Percentiles rank a stretch among this genome's conserved stretches.
phyloP scores from a whole-genome alignment of 2,888 invertebrate genomes.

The Epinotia demarniana region DNA sequence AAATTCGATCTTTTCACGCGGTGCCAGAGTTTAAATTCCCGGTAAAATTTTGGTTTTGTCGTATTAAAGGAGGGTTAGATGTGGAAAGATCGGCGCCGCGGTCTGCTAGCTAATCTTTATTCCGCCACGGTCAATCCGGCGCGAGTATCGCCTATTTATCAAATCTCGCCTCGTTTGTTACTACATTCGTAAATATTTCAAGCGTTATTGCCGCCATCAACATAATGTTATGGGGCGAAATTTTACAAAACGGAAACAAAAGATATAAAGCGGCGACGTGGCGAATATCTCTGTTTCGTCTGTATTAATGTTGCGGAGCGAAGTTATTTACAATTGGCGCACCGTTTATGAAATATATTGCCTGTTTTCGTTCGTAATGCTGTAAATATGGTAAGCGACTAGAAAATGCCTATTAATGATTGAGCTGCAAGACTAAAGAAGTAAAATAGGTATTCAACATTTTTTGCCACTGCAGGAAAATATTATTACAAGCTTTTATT shows the following conservation, averaged over 20 bases:
- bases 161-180: conserved; percentile 76
- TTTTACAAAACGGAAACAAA: conserved; percentile 82
- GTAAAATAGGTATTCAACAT: neutral
- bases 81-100: conserved; percentile 46
- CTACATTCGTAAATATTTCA: conserved; percentile 84
- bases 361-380: conserved; percentile 48
- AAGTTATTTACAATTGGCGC: conserved; percentile 66
- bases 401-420: neutral
- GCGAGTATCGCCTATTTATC: conserved; percentile 76
- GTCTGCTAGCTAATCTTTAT: conserved; percentile 67
- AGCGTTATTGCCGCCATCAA: conserved; percentile 82
- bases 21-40: neutral
- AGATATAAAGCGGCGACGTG: conserved; percentile 79
- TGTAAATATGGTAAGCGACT: conserved; percentile 48
- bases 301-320: conserved; percentile 70
- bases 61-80: neutral
- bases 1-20: neutral
- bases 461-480: too few relatives aligned
- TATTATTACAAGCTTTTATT: too few relatives aligned
- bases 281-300: conserved; percentile 61
- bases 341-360: conserved; percentile 53
- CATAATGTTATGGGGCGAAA: conserved; percentile 83
- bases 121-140: conserved; percentile 77
- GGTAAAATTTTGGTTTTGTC: neutral
- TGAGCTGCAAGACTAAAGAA: neutral